Percentiles rank a stretch among this genome's conserved stretches.
Evolutionary conservation across 2,113 vertebrate species (phyloP).

Genomic region (Galemys pyrenaicus): DNA sequence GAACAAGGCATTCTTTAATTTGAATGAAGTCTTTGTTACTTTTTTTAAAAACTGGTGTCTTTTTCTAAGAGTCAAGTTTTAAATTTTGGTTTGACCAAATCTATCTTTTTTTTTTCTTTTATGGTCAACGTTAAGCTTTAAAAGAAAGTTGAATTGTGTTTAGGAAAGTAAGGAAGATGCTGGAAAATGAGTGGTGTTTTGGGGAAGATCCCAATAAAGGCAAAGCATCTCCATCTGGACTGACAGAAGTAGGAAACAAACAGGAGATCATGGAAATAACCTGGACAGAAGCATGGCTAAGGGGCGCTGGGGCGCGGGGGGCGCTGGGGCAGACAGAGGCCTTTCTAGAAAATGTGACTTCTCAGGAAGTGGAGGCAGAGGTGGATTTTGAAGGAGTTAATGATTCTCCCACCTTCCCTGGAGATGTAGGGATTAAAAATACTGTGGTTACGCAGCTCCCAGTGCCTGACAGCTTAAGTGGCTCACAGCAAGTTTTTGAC

Average conservation of each 20-base stretch:
- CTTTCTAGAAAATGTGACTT: accelerated
- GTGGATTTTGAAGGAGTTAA: not conserved
- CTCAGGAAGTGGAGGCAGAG: not conserved
- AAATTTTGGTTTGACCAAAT: not conserved
- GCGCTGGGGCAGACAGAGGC: too few relatives aligned
- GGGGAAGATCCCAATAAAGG: not conserved
- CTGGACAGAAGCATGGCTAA: not conserved
- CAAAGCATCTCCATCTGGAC: not conserved
- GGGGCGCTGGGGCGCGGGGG: not conserved
- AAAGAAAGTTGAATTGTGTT: not conserved
- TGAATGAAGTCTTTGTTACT: not conserved
- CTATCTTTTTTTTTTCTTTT: not conserved
- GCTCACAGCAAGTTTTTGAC: not conserved
- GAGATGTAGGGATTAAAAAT: not conserved
- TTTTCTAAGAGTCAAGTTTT: not conserved
- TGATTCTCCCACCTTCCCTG: not conserved
- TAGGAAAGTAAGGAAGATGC: not conserved
- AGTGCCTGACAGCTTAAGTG: not conserved
- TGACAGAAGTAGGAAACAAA: not conserved
- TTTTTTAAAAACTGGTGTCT: not conserved
- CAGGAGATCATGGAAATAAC: accelerated
- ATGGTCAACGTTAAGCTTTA: not conserved
- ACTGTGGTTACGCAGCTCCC: accelerated
- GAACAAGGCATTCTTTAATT: not conserved
- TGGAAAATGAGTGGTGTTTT: not conserved